These are phyloP conservation scores for Eublepharis macularius DNA, from an alignment of 2,113 vertebrate genomes.

Conservation along the genomic window DNA sequence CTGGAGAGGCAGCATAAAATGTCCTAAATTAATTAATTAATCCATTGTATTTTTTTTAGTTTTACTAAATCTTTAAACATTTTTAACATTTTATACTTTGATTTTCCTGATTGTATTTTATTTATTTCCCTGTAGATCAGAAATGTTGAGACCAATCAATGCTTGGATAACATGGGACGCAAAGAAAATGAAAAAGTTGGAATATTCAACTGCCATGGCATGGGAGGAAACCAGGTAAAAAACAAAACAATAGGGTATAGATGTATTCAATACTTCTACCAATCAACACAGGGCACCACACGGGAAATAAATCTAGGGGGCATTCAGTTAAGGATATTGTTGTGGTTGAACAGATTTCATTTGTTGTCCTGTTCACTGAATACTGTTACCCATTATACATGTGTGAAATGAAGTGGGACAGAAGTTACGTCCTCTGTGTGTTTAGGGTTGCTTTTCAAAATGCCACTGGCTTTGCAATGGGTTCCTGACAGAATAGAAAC, in stretches of 20 bases:
- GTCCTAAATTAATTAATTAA: too few relatives aligned
- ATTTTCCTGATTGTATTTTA: background rate
- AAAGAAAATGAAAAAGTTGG: conserved; percentile 99
- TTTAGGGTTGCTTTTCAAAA: background rate
- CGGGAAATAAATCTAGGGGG: too few relatives aligned
- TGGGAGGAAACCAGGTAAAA: conserved; percentile 98
- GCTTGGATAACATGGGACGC: conserved; percentile 98
- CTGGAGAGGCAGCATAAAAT: too few relatives aligned
- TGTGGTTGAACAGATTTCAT: background rate
- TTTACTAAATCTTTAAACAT: background rate
- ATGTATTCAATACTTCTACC: background rate
- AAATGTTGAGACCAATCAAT: conserved; percentile 98
- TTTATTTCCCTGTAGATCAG: conserved; percentile 82
- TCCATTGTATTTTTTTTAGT: background rate
- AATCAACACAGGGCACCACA: background rate
- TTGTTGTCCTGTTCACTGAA: background rate
- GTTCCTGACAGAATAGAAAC: background rate
- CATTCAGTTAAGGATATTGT: background rate
- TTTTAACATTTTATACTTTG: background rate
- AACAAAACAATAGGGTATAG: background rate
- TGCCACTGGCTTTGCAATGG: background rate
- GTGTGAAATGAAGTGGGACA: background rate
- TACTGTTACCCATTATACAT: background rate
- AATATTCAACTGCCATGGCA: conserved; percentile 98
- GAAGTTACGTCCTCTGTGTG: background rate